Base-by-base conservation (phyloP, 2,113 vertebrate genomes). In the Stegostoma tigrinum region DNA sequence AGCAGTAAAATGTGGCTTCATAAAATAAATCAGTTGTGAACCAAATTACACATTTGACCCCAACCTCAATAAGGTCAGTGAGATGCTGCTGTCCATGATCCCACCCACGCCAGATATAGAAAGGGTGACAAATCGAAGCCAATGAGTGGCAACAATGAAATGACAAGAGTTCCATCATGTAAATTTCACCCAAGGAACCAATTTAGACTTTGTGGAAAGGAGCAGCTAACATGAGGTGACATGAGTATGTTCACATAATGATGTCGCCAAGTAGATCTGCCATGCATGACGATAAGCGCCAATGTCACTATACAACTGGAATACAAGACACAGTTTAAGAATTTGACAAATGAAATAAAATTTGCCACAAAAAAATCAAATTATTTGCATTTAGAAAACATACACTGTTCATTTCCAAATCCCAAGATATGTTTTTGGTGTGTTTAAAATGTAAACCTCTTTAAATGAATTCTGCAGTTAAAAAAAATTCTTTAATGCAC, bases 221-320 rank as follows among this genome's bases (percentile, higher is more conserved):
- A 72, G 38, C 24, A 95, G 96, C 96, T 96, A 96, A 96, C 95
- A 78, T 95, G 64, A 96, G 96, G 67, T 96, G 96, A 96, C 96
- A 96, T 68, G 67, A 96, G 23, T 85, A 70, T 96, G 95, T 89
- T 95, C 96, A 95, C 86, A 96, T 96, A 96, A 97, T 95, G 72
- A 96, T 85, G 72, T 64, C 96, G 96, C 87, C 94, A 96, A 97
- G 97, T 96, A 95, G 96, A 97, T 96, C 75, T 96, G 96, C 96
- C 97, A 72, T 75, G 68, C 94, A 95, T 72, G 38, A 30, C 91
- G 1, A 23, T 75, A 72, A 52, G 42, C 48, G 94, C 10, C 94
- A 72, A 14, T 72, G 42, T 48, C 42, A 6, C 2, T 95, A 68
- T 52, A 15, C 94, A 19, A n/a, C 34, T 95, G 42, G 27, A 95